Evolutionary conservation across 1,140 invertebrate genomes (phyloP), one percentile per base, ranked within the genome.

Genomic region (Hestina assimilis): DNA sequence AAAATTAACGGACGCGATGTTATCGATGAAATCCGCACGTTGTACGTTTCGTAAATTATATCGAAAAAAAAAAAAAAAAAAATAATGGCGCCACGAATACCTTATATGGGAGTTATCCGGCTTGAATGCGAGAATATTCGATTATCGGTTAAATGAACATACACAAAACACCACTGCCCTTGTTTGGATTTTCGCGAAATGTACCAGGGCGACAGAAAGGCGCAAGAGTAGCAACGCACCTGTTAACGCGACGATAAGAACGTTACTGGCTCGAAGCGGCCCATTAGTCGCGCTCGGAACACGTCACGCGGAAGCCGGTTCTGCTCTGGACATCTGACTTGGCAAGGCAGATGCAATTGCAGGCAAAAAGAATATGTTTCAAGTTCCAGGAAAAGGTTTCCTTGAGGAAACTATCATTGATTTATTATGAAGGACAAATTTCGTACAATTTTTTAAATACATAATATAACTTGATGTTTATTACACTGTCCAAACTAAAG

Each of bases 231-330:
- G 64, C 59, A 59, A 43, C 57, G 72, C 83, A 83, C 83, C 79
- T 83, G 83, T 80, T 78, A 59, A 72, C 63, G 70, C 78, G 79
- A 64, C 79, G 79, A 69, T 72, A 82, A 69, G 67, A 75, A 59
- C 75, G 72, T 69, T 79, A 84, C 83, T 84, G 83, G 72, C 78
- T 63, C 76, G 63, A 73, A 60, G 62, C 75, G 74, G 55, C 60
- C 74, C 69, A 79, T 82, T 76, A 81, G 82, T 75, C 75, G 71
- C 72, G 62, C 69, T 46, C 56, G 43, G 72, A 64, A 79, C 79
- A 83, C 81, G 83, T 86, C 79, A 84, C 58, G 63, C 83, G 72
- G 79, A 79, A 86, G 83, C 83, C 83, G 81, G 83, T 86, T 86
- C 75, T 75, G 70, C 52, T 62, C 67, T 70, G 76, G 66, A 66